A percentile compares a stretch with the other conserved stretches of the same genome.
These are phyloP conservation scores for Alca torda DNA, from an alignment of 2,797 vertebrate species.

Conservation along the genomic window DNA sequence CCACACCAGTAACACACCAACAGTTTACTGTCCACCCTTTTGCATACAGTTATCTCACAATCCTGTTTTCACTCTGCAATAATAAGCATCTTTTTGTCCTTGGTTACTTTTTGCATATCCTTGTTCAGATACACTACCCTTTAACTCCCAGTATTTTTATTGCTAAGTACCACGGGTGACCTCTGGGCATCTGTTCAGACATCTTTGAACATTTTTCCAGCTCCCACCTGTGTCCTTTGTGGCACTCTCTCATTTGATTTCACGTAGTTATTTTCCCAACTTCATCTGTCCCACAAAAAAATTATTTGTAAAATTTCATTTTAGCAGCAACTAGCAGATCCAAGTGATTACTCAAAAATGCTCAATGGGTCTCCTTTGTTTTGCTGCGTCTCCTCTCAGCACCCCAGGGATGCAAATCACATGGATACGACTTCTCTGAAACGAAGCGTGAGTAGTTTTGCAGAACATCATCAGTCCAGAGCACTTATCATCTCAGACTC, in stretches of 20 bases:
- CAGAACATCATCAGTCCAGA: background rate
- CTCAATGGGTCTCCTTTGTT: background rate
- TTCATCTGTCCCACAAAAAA: slow-evolving; percentile 39
- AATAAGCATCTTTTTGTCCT: background rate
- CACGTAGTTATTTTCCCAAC: slow-evolving; percentile 18
- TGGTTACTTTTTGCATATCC: slow-evolving; percentile 2
- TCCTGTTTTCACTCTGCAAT: background rate
- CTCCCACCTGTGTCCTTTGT: background rate
- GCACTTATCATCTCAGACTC: background rate
- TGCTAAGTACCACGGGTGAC: slow-evolving; percentile 10
- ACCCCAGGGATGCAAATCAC: background rate
- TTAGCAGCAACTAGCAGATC: background rate
- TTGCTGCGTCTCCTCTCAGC: background rate
- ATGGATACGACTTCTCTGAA: background rate
- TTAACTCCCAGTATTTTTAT: slow-evolving; percentile 4
- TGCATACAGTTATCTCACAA: background rate
- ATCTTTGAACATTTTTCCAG: background rate
- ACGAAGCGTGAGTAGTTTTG: background rate
- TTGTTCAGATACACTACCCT: background rate
- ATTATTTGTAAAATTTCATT: background rate
- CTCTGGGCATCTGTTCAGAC: slow-evolving; percentile 33
- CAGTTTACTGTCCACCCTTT: background rate
- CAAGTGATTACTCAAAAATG: background rate
- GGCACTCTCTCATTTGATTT: slow-evolving; percentile 25
- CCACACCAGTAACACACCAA: background rate